phyloP scores from a whole-genome alignment of 2,888 invertebrate species.

The Protodeltote pygarga region DNA sequence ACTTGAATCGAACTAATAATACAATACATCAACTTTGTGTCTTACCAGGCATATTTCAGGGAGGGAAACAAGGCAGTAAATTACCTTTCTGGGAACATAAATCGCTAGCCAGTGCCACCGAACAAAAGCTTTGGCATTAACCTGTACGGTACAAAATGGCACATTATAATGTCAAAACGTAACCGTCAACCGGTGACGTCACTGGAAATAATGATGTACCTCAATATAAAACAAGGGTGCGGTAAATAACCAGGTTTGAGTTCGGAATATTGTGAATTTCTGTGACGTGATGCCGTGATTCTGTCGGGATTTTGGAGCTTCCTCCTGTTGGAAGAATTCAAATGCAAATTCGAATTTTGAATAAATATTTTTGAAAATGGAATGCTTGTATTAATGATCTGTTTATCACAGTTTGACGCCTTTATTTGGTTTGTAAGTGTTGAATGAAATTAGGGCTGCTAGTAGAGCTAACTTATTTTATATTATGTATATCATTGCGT shows the following conservation, averaged over 20 bases:
- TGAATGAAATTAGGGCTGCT: too few species aligned
- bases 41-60: constrained; percentile 44
- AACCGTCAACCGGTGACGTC: constrained; percentile 54
- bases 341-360: too few species aligned
- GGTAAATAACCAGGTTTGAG: constrained; percentile 6
- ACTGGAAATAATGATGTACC: constrained; percentile 43
- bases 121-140: constrained; percentile 74
- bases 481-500: too few species aligned
- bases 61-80: constrained; percentile 59
- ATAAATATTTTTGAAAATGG: too few species aligned
- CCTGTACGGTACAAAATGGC: constrained; percentile 65
- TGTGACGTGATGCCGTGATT: constrained; percentile 14
- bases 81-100: constrained; percentile 65
- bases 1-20: constrained; percentile 17
- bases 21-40: constrained; percentile 35
- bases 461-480: too few species aligned
- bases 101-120: constrained; percentile 56
- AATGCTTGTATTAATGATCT: too few species aligned
- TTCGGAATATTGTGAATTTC: constrained; percentile 20
- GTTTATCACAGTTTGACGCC: too few species aligned
- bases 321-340: background rate
- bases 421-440: too few species aligned
- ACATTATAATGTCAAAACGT: constrained; percentile 79
- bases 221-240: constrained; percentile 42
- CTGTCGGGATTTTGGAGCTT: background rate